Percentiles rank a stretch among this genome's conserved stretches.
These are phyloP conservation scores for Xiphydria camelus DNA, from an alignment of 2,888 invertebrate species.

Conservation along the genomic window DNA sequence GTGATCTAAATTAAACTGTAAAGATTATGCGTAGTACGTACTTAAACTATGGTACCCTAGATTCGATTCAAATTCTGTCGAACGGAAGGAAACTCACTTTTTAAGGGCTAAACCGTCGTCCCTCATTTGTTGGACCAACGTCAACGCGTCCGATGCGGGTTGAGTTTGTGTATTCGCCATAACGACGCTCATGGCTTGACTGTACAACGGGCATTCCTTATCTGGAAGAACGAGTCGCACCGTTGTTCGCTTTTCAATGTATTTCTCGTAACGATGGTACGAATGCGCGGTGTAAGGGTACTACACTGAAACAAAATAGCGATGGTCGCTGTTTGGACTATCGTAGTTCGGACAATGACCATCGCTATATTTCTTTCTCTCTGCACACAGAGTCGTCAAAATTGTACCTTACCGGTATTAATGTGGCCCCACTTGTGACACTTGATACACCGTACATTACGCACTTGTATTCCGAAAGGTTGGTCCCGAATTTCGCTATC, in stretches of 20 bases:
- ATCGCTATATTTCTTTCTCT: too few relatives aligned
- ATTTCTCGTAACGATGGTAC: too few relatives aligned
- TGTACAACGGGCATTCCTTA: slow-evolving; percentile 94
- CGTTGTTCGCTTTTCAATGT: too few relatives aligned
- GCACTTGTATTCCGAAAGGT: slow-evolving; percentile 96
- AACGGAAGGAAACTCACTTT: slow-evolving; percentile 65
- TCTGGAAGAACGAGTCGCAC: slow-evolving; percentile 70
- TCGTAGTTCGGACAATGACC: too few relatives aligned
- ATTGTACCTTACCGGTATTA: slow-evolving; percentile 70
- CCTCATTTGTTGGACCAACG: slow-evolving; percentile 86
- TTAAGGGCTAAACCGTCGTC: slow-evolving; percentile 91
- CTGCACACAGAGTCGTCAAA: too few relatives aligned
- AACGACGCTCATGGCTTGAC: slow-evolving; percentile 80
- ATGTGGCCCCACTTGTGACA: slow-evolving; percentile 99
- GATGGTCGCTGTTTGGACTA: too few relatives aligned
- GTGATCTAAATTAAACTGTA: too few relatives aligned
- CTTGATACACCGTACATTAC: slow-evolving; percentile 97
- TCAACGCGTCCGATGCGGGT: slow-evolving; percentile 70
- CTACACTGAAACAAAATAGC: too few relatives aligned
- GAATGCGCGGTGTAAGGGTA: too few relatives aligned
- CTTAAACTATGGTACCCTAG: slow-evolving; percentile 67
- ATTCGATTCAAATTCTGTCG: too few relatives aligned
- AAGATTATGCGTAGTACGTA: too few relatives aligned
- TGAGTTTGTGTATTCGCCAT: slow-evolving; percentile 67
- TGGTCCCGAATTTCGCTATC: slow-evolving; percentile 98